Percentiles rank a stretch among this genome's conserved stretches.
Evolutionary conservation across 2,113 vertebrate genomes (phyloP).

Genomic region (Fregetta grallaria): DNA sequence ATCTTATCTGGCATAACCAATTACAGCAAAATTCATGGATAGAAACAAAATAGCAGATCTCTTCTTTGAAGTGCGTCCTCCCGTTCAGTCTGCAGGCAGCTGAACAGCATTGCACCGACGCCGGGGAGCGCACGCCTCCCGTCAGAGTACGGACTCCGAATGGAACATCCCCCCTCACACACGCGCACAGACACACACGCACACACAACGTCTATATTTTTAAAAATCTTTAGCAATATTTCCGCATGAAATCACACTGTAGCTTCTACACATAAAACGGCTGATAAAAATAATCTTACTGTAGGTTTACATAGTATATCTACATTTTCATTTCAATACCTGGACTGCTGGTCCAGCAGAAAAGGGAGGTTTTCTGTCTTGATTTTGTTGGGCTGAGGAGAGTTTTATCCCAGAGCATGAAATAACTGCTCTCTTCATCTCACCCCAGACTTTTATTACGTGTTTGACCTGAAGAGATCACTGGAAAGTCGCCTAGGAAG

Average conservation of each 20-base stretch:
- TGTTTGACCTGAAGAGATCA: neutral
- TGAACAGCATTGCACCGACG: neutral
- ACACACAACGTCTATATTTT: slow-evolving; percentile 3
- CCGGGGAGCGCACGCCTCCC: slow-evolving; percentile 29
- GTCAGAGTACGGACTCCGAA: neutral
- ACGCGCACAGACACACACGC: neutral
- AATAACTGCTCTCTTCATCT: neutral
- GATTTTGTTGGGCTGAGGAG: neutral
- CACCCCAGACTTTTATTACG: neutral
- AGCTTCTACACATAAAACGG: slow-evolving; percentile 53
- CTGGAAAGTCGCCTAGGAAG: slow-evolving; percentile 19
- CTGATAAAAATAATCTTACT: slow-evolving; percentile 53
- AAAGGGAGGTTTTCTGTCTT: neutral
- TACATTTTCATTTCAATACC: slow-evolving; percentile 44
- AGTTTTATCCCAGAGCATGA: neutral
- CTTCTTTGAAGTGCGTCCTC: neutral
- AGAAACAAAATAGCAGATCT: slow-evolving; percentile 60
- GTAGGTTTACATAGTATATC: slow-evolving; percentile 50
- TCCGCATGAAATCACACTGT: slow-evolving; percentile 58
- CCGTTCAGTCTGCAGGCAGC: neutral
- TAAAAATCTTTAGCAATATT: slow-evolving; percentile 50
- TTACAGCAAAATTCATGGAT: slow-evolving; percentile 71
- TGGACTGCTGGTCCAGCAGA: slow-evolving; percentile 28
- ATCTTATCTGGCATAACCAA: slow-evolving; percentile 71
- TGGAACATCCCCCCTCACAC: slow-evolving; percentile 17